Conservation (phyloP, 2,797 vertebrate species). For the Catamblyrhynchus diadema region DNA sequence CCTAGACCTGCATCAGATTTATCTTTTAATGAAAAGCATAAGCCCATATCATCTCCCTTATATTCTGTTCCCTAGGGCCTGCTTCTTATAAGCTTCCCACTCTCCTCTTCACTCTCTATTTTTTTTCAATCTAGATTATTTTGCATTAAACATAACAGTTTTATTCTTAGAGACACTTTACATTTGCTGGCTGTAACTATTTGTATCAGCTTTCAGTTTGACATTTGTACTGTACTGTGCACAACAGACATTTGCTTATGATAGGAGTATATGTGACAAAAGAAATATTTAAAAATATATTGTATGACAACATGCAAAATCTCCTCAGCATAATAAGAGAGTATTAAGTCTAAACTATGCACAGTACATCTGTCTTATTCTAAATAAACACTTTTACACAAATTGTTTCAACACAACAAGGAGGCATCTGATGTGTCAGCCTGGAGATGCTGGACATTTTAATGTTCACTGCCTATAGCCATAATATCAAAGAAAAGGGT, state of each 20-base stretch:
- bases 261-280: neutral
- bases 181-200: neutral
- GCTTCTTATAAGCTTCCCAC: neutral
- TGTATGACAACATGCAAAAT: neutral
- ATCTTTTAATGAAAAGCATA: neutral
- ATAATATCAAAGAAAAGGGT: neutral
- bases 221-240: neutral
- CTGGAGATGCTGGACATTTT: neutral
- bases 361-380: neutral
- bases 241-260: neutral
- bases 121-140: neutral
- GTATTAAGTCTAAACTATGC: neutral
- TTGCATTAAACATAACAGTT: neutral
- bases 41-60: neutral
- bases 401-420: neutral
- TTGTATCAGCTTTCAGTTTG: neutral
- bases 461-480: neutral
- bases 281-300: neutral
- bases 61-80: neutral
- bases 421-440: neutral
- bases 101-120: neutral
- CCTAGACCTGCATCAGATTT: neutral
- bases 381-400: neutral
- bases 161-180: neutral
- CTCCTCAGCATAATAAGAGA: neutral